Conservation (phyloP, 2,113 vertebrate genomes). For the Garra rufa region DNA sequence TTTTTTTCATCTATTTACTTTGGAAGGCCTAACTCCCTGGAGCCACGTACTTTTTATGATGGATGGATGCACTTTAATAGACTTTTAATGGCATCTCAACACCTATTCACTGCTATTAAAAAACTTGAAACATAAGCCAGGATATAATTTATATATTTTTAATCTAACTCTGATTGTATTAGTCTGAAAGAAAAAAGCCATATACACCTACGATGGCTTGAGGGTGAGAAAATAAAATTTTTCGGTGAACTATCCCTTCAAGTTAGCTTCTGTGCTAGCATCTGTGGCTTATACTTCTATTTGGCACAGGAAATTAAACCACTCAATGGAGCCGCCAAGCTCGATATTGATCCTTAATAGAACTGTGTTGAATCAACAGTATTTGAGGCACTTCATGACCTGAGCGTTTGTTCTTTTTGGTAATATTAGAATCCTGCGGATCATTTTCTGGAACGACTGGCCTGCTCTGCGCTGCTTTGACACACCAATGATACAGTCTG, state of each 20-base stretch:
- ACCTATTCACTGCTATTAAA: too few relatives aligned
- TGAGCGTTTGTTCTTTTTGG: slow-evolving; percentile 10
- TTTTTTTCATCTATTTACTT: too few relatives aligned
- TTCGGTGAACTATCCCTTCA: not conserved
- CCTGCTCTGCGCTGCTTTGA: not conserved
- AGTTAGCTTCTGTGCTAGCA: slow-evolving; percentile 5
- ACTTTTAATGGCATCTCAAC: too few relatives aligned
- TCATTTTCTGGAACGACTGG: not conserved
- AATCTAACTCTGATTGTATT: too few relatives aligned
- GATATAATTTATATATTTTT: too few relatives aligned
- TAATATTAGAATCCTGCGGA: slow-evolving; percentile 11
- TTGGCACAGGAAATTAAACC: slow-evolving; percentile 29
- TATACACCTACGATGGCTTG: too few relatives aligned
- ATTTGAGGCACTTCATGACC: slow-evolving; percentile 16
- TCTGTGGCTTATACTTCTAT: slow-evolving; percentile 14
- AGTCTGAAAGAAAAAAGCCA: too few relatives aligned
- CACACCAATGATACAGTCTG: slow-evolving; percentile 6
- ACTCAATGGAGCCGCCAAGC: not conserved
- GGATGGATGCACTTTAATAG: too few relatives aligned
- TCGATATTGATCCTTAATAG: slow-evolving; percentile 18
- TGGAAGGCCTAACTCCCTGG: too few relatives aligned
- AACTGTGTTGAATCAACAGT: slow-evolving; percentile 20
- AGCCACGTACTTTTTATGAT: too few relatives aligned
- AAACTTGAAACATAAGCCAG: too few relatives aligned
- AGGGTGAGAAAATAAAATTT: too few relatives aligned